phyloP scores from a whole-genome alignment of 64 coral and sea anemone species.

The Montipora sp. region DNA sequence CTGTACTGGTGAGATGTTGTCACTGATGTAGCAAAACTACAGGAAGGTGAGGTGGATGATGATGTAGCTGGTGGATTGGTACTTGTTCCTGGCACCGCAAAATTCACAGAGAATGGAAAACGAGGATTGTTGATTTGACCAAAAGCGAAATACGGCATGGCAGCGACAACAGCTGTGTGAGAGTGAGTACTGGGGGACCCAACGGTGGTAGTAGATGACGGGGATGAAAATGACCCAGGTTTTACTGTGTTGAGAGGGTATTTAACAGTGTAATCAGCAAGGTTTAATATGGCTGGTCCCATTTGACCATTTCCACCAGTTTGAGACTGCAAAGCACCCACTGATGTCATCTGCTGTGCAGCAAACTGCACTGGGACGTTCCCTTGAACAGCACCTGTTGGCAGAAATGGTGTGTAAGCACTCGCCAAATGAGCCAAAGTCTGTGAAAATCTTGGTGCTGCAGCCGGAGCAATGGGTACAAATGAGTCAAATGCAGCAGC shows the following conservation, averaged over 20 bases:
- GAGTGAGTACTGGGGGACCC: neutral
- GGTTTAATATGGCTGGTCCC: slow-evolving; percentile 7
- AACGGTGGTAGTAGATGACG: slow-evolving; percentile 14
- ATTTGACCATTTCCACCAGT: slow-evolving; percentile 66
- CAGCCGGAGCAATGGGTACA: slow-evolving; percentile 91
- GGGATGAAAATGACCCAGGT: slow-evolving; percentile 43
- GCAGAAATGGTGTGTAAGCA: slow-evolving; percentile 84
- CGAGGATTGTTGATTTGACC: slow-evolving; percentile 41
- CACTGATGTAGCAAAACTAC: slow-evolving; percentile 15
- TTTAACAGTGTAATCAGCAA: slow-evolving; percentile 70
- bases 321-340: slow-evolving; percentile 63
- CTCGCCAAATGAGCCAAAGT: slow-evolving; percentile 92
- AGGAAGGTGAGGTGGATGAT: slow-evolving; percentile 16
- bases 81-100: slow-evolving; percentile 9
- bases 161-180: slow-evolving; percentile 60
- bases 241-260: slow-evolving; percentile 77
- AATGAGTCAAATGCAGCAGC: slow-evolving; percentile 86
- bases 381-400: slow-evolving; percentile 40
- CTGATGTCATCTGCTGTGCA: slow-evolving; percentile 77
- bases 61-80: slow-evolving; percentile 21
- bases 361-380: slow-evolving; percentile 78
- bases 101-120: slow-evolving; percentile 35
- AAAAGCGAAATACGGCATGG: slow-evolving; percentile 60
- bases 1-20: slow-evolving; percentile 23
- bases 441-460: slow-evolving; percentile 87